Evolutionary conservation across 2,888 invertebrate genomes (phyloP), one percentile per base, ranked within the genome.

Genomic region (Drosophila helvetica): DNA sequence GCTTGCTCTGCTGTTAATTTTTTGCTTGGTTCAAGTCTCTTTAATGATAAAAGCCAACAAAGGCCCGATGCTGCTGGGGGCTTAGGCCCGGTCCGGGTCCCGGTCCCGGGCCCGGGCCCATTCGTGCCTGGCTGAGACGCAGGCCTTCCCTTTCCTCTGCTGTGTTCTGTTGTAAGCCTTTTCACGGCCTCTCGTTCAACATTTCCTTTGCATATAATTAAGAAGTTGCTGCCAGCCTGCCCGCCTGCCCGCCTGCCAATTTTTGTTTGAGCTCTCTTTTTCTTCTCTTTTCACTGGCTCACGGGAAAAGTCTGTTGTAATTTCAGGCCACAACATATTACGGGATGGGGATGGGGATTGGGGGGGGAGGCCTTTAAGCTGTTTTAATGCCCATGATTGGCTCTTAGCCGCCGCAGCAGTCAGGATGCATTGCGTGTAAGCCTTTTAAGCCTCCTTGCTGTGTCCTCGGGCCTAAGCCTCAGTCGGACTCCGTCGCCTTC

Each of bases 1-100:
- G 55, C 59, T 48, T 67, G 70, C 68, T 78, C 80, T 75, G 75
- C 64, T 77, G 84, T 87, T 87, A 75, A 79, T 87, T 83, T 25
- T 6, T 25, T 25, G 46, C 56, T 45, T 8, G 53, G 64, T 62
- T 74, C 80, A 79, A 88, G 74, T 70, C 79, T 78, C 79, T 82
- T 83, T 83, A 83, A 88, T 88, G 88, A 88, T 78, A 78, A 86
- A 86, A 83, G 88, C 88, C 83, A 82, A 82, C 88, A 79, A 79
- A 76, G 80, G 72, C 38, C 38, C 7, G n/a, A 7, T 70, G 63
- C 68, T 57, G 68, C 73, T 79, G 78, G 82, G 82, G 38, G 80
- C 82, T 87, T 63, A 77, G 79, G 7, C 15, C 38, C n/a, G 6
- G 12, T 12, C 74, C 72, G 72, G 77, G 30, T 12, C 33, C 12